Evolutionary conservation across 2,113 vertebrate genomes (phyloP).

Genomic region (Sylvia atricapilla): DNA sequence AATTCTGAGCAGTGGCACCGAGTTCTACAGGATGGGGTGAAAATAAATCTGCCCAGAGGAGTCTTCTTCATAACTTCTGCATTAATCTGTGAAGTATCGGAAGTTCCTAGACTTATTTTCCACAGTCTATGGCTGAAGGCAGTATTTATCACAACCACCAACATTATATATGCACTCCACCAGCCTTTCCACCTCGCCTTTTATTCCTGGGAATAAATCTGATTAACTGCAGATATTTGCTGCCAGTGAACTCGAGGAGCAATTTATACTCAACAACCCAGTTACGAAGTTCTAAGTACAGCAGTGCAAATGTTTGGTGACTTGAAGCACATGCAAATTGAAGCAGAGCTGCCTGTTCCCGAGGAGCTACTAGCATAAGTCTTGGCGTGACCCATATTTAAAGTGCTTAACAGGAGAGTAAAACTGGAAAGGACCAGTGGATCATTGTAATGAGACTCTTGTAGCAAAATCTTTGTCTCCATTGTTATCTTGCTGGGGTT

Average conservation of each 20-base stretch:
- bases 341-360: neutral
- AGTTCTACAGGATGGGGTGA: neutral
- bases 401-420: neutral
- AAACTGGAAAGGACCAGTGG: neutral
- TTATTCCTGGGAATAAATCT: neutral
- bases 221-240: neutral
- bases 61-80: neutral
- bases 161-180: accelerated
- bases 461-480: neutral
- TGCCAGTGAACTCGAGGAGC: neutral
- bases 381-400: neutral
- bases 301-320: neutral
- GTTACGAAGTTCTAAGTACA: neutral
- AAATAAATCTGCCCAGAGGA: neutral
- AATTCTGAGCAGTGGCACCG: neutral
- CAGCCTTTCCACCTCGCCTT: neutral
- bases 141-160: neutral
- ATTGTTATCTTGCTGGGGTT: neutral
- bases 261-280: neutral
- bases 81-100: neutral
- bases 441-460: neutral
- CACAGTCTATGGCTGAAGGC: neutral
- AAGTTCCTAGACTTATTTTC: neutral
- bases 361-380: neutral
- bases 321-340: neutral